These are phyloP conservation scores for Ectropis grisescens DNA, from an alignment of 1,140 invertebrate genomes.

Conservation along the genomic window DNA sequence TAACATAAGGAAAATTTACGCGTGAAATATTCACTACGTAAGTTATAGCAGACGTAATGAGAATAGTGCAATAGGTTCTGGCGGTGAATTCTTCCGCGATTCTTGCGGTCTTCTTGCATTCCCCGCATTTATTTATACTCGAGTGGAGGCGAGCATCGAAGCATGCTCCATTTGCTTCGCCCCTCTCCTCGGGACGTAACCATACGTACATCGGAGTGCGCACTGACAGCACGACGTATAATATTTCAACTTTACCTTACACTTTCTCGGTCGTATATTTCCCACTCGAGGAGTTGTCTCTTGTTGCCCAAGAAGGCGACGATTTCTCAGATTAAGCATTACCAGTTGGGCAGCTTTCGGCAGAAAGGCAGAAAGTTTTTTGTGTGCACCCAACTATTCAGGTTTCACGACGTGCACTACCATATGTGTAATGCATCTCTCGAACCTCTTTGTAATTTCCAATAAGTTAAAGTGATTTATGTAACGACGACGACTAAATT, in stretches of 20 bases:
- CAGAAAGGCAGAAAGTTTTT: constrained; percentile 30
- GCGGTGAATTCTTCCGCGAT: constrained; percentile 32
- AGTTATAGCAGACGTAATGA: too few species aligned
- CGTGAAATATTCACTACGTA: too few species aligned
- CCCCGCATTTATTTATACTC: constrained; percentile 31
- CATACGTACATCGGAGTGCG: neutral
- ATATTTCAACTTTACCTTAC: constrained; percentile 9
- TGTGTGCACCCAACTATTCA: constrained; percentile 21
- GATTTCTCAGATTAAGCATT: constrained; percentile 48
- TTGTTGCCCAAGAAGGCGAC: constrained; percentile 28
- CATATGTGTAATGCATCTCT: too few species aligned
- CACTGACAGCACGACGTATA: neutral
- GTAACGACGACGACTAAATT: too few species aligned
- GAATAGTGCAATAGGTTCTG: too few species aligned
- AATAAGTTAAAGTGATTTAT: too few species aligned
- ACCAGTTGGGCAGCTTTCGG: constrained; percentile 45
- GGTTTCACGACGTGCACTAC: constrained; percentile 35
- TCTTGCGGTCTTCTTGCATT: constrained; percentile 40
- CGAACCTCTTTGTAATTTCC: too few species aligned
- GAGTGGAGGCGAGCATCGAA: constrained; percentile 31
- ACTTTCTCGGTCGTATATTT: constrained; percentile 10
- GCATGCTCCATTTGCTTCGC: constrained; percentile 28
- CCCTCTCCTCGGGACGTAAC: constrained; percentile 14
- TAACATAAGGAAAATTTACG: too few species aligned
- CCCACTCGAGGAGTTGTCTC: too few species aligned